phyloP scores from a whole-genome alignment of 1,140 invertebrate species.

The Bombus picipes region DNA sequence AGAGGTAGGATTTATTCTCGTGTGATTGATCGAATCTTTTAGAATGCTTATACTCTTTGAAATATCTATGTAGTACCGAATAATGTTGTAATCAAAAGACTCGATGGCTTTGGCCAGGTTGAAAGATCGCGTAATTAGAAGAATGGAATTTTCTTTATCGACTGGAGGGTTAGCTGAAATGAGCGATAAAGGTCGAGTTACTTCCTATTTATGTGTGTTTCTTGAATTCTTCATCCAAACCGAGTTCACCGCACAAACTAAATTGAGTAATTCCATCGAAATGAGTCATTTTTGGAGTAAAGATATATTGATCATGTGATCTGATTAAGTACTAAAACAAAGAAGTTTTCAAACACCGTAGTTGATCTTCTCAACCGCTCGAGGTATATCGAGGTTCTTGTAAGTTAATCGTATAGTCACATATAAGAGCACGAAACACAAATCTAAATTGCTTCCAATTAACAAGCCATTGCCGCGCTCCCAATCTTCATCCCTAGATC shows the following conservation, averaged over 20 bases:
- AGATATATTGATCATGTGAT: no score
- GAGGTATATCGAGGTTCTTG: no score
- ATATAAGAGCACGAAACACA: neutral
- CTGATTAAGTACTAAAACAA: no score
- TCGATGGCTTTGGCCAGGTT: neutral
- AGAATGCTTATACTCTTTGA: neutral
- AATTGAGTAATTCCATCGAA: neutral
- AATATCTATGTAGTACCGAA: neutral
- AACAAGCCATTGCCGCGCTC: neutral
- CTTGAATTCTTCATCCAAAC: neutral
- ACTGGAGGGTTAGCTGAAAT: neutral
- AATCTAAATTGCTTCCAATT: neutral
- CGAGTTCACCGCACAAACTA: neutral
- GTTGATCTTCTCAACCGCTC: no score
- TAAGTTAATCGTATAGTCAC: neutral
- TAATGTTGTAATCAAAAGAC: neutral
- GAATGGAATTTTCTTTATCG: neutral
- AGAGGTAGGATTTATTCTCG: neutral
- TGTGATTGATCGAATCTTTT: neutral
- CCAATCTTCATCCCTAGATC: neutral
- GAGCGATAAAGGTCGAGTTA: neutral
- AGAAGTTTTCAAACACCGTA: no score
- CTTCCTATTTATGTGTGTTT: neutral
- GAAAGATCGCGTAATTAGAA: neutral
- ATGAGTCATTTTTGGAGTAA: neutral